A percentile compares a stretch with the other conserved stretches of the same genome.
phyloP scores from a whole-genome alignment of 2,888 invertebrate genomes.

The Eupithecia tripunctaria region DNA sequence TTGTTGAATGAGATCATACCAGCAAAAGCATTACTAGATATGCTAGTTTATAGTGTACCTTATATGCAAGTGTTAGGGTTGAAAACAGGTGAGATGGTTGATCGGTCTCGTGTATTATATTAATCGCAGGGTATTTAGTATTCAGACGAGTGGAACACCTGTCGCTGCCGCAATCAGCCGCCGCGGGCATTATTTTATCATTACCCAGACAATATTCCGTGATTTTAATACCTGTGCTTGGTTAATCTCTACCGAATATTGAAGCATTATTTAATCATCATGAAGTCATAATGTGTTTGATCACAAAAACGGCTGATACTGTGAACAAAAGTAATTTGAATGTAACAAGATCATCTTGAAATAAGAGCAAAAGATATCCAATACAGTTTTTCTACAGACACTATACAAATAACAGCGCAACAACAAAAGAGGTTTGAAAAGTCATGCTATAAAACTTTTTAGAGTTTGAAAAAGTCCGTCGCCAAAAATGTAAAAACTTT shows the following conservation, averaged over 20 bases:
- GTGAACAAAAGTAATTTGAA: background rate
- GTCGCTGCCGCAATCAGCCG: slow-evolving; percentile 66
- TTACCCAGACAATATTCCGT: slow-evolving; percentile 67
- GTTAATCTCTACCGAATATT: slow-evolving; percentile 44
- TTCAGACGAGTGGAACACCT: slow-evolving; percentile 66
- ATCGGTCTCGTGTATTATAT: slow-evolving; percentile 42
- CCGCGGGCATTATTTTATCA: slow-evolving; percentile 67
- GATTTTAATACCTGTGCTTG: slow-evolving; percentile 59
- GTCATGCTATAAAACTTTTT: background rate
- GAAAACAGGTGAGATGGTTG: slow-evolving; percentile 19
- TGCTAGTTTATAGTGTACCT: slow-evolving; percentile 28
- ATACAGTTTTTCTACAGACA: background rate
- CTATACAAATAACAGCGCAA: slow-evolving; percentile 8
- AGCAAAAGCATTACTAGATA: slow-evolving; percentile 18
- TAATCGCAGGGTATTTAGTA: slow-evolving; percentile 60
- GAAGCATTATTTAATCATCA: slow-evolving; percentile 17
- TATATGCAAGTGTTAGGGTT: slow-evolving; percentile 17
- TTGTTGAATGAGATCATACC: slow-evolving; percentile 54
- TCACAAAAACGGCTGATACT: background rate
- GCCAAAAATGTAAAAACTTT: slow-evolving; percentile 4
- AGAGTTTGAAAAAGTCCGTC: background rate
- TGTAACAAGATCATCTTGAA: background rate
- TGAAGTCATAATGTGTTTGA: background rate
- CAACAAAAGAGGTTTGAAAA: slow-evolving; percentile 3
- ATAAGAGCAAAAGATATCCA: background rate